A percentile compares a stretch with the other conserved stretches of the same genome.
Evolutionary conservation across 2,888 invertebrate genomes (phyloP).

Genomic region (Philereme transversata): DNA sequence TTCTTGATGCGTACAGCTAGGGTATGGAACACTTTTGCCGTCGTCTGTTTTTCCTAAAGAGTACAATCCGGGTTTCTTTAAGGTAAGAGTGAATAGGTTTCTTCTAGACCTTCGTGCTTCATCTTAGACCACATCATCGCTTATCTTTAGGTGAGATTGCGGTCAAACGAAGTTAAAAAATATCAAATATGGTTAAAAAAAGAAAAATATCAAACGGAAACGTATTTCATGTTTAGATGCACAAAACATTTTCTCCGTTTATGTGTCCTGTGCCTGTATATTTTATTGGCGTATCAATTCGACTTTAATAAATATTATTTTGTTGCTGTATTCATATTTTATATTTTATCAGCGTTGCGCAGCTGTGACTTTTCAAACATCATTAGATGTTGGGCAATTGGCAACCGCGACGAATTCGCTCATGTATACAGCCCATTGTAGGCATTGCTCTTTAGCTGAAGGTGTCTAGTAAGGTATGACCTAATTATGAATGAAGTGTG

Average conservation of each 20-base stretch:
- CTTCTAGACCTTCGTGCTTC: too few relatives aligned
- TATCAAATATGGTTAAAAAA: too few relatives aligned
- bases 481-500: constrained; percentile 13
- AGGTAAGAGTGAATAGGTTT: too few relatives aligned
- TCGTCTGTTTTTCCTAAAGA: too few relatives aligned
- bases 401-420: constrained; percentile 29
- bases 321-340: constrained; percentile 4
- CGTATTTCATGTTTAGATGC: too few relatives aligned
- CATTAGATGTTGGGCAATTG: constrained; percentile 29
- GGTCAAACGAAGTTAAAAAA: too few relatives aligned
- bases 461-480: constrained; percentile 8
- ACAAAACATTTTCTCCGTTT: neutral
- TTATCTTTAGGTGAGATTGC: too few relatives aligned
- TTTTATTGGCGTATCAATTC: neutral
- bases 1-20: too few relatives aligned
- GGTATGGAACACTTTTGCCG: too few relatives aligned
- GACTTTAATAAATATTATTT: neutral
- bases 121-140: too few relatives aligned
- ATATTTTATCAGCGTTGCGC: constrained; percentile 14
- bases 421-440: constrained; percentile 27
- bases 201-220: too few relatives aligned
- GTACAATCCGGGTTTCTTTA: too few relatives aligned
- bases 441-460: constrained; percentile 14
- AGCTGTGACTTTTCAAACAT: constrained; percentile 34
- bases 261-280: neutral